phyloP scores from a whole-genome alignment of 2,113 vertebrate species.

The Illadopsis cleaveri region DNA sequence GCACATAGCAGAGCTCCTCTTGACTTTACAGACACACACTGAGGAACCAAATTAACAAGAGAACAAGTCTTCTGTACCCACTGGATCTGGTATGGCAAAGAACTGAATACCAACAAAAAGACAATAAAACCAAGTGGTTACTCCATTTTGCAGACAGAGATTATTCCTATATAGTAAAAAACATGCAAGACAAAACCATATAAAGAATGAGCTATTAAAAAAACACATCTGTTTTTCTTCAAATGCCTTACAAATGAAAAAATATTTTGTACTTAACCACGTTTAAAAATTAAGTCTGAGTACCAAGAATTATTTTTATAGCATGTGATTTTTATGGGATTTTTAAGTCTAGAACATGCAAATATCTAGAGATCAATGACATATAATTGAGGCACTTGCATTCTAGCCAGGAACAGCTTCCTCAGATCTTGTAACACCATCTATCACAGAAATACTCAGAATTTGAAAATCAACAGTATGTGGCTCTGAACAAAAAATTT shows the following conservation, averaged over 20 bases:
- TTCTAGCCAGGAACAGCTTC: neutral
- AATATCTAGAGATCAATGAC: neutral
- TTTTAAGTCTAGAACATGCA: neutral
- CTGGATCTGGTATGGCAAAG: conserved; percentile 71
- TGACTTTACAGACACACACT: conserved; percentile 85
- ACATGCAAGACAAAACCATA: neutral
- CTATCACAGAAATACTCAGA: neutral
- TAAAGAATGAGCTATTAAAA: neutral
- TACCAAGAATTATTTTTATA: neutral
- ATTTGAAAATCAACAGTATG: neutral
- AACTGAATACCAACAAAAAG: conserved; percentile 60
- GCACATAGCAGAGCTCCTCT: conserved; percentile 85
- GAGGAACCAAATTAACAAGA: conserved; percentile 75
- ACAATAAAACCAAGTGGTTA: neutral
- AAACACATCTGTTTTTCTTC: rapidly evolving
- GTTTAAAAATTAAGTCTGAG: neutral
- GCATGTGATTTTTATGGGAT: neutral
- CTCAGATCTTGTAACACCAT: neutral
- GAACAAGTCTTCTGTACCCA: conserved; percentile 84
- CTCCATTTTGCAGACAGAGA: neutral
- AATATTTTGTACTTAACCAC: neutral
- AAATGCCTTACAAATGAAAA: neutral
- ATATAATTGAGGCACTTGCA: neutral
- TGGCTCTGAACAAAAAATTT: neutral
- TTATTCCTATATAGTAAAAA: neutral